These are phyloP conservation scores for Cynaeus angustus DNA, from an alignment of 2,888 invertebrate genomes.

Conservation along the genomic window DNA sequence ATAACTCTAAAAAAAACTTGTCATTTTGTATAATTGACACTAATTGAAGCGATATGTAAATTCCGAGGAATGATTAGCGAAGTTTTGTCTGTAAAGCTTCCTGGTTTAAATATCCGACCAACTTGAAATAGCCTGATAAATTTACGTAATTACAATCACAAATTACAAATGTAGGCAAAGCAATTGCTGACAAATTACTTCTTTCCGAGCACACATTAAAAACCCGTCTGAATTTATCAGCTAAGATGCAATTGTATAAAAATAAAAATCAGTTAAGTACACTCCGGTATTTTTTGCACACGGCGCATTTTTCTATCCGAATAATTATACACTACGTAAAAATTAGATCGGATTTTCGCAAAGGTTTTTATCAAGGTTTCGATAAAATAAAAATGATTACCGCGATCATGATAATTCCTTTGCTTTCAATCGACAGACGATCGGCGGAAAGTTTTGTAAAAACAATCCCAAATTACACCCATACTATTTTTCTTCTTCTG, in stretches of 20 bases:
- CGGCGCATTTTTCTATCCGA: constrained; percentile 32
- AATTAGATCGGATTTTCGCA: not conserved
- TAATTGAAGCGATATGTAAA: constrained; percentile 17
- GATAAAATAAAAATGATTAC: too few relatives aligned
- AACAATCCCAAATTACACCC: not conserved
- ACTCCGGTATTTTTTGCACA: constrained; percentile 34
- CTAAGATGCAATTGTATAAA: constrained; percentile 29
- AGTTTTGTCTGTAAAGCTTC: constrained; percentile 1
- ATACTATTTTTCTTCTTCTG: constrained; percentile 46
- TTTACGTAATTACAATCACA: not conserved
- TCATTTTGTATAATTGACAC: constrained; percentile 30
- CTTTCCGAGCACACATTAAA: not conserved
- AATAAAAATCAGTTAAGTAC: constrained; percentile 22
- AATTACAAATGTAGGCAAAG: constrained; percentile 9
- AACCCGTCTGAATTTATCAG: not conserved
- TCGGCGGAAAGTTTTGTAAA: too few relatives aligned
- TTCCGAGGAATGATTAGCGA: constrained; percentile 11
- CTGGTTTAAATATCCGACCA: constrained; percentile 12
- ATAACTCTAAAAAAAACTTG: constrained; percentile 16
- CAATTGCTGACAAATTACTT: constrained; percentile 4
- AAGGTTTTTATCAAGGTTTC: too few relatives aligned
- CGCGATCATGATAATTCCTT: too few relatives aligned
- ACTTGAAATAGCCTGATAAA: constrained; percentile 13
- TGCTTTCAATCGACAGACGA: too few relatives aligned
- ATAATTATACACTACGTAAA: constrained; percentile 27